Percentiles rank a stretch among this genome's conserved stretches.
These are phyloP conservation scores for Syngnathus acus DNA, from an alignment of 2,797 vertebrate species.

Conservation along the genomic window DNA sequence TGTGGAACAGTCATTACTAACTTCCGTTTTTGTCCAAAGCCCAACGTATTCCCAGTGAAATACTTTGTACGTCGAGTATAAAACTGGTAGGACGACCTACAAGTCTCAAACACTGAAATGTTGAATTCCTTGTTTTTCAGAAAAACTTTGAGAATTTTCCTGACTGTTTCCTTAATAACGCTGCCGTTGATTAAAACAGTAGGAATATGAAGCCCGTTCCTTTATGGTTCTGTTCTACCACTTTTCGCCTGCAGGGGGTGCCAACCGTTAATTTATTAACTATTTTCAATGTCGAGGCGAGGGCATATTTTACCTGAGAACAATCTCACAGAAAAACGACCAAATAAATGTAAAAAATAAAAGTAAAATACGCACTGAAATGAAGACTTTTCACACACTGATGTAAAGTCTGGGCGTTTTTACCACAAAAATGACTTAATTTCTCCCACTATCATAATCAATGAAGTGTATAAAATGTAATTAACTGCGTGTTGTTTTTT, in stretches of 20 bases:
- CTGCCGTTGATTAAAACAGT: constrained; percentile 48
- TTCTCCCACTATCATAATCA: too few species aligned
- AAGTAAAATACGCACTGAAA: background rate
- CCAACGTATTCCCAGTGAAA: background rate
- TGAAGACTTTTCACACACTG: background rate
- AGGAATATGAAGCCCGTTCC: constrained; percentile 10
- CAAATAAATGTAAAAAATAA: background rate
- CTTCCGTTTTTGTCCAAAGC: constrained; percentile 25
- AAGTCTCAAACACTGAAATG: constrained; percentile 66
- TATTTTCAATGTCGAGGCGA: background rate
- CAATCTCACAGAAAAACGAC: background rate
- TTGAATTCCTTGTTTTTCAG: constrained; percentile 30
- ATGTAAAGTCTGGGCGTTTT: background rate
- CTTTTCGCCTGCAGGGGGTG: constrained; percentile 32
- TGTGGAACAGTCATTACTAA: constrained; percentile 35
- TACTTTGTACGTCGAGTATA: constrained; percentile 34
- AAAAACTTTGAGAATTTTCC: constrained; percentile 32
- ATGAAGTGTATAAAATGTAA: background rate
- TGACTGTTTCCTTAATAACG: constrained; percentile 20
- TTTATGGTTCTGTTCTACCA: constrained; percentile 6
- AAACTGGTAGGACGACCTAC: constrained; percentile 29
- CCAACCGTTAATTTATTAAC: background rate
- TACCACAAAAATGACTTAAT: too few species aligned
- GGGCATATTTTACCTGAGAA: background rate
- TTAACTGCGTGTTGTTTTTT: background rate